Conservation (phyloP, 2,113 vertebrate species). For the Myotis yumanensis region DNA sequence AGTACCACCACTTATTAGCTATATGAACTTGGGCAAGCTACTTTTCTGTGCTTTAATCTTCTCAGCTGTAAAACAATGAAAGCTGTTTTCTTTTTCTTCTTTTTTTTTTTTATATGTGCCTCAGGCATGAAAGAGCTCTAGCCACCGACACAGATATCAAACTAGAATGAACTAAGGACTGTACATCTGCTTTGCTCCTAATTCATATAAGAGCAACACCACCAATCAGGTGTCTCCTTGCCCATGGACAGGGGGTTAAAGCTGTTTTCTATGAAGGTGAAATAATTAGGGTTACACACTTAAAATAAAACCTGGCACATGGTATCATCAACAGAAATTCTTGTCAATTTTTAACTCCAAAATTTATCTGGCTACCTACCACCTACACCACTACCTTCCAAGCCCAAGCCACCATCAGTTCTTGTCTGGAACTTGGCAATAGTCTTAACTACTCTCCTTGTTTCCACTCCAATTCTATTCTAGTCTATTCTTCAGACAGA, state of each 20-base stretch:
- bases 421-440: background rate
- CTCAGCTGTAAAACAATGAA: background rate
- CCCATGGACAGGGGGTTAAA: too few species aligned
- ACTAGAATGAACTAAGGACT: too few species aligned
- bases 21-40: background rate
- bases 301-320: background rate
- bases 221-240: too few species aligned
- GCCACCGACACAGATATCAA: too few species aligned
- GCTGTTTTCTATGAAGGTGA: background rate
- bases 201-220: too few species aligned
- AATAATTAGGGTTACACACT: background rate
- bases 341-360: background rate
- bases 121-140: too few species aligned
- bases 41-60: background rate
- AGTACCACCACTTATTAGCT: background rate
- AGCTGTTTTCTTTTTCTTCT: too few species aligned
- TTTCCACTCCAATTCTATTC: background rate
- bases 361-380: background rate
- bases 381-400: background rate
- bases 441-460: background rate
- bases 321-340: background rate
- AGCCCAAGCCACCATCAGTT: background rate
- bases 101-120: too few species aligned
- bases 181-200: too few species aligned
- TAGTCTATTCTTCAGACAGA: background rate